phyloP scores from a whole-genome alignment of 2,888 invertebrate species.

The Scaptomyza parva region DNA sequence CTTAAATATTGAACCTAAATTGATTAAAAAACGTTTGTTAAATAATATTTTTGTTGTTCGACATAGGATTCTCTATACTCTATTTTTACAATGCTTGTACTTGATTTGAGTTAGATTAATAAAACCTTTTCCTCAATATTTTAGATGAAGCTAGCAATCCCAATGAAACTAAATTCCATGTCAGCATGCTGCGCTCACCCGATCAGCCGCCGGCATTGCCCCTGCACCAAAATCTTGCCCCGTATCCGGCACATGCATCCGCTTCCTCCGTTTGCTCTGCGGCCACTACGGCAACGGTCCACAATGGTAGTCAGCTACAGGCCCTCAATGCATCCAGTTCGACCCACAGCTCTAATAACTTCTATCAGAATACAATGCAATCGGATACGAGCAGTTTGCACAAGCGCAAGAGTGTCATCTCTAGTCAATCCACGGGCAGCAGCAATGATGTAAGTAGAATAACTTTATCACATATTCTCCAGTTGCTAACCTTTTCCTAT shows the following conservation, averaged over 20 bases:
- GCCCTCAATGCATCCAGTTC: constrained; percentile 84
- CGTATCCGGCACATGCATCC: constrained; percentile 77
- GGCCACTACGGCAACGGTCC: constrained; percentile 80
- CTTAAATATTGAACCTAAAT: too few relatives aligned
- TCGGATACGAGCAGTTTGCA: constrained; percentile 85
- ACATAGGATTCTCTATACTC: background rate
- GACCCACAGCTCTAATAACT: constrained; percentile 85
- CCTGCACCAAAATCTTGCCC: constrained; percentile 76
- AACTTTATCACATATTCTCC: background rate
- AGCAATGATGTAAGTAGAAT: constrained; percentile 84
- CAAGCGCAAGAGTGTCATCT: constrained; percentile 85
- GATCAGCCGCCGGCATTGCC: constrained; percentile 84
- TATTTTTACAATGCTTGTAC: background rate
- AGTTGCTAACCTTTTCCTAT: background rate
- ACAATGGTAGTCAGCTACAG: constrained; percentile 80
- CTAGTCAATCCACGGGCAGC: constrained; percentile 85
- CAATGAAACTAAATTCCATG: constrained; percentile 83
- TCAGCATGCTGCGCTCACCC: constrained; percentile 84
- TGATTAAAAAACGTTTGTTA: too few relatives aligned
- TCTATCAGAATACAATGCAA: constrained; percentile 85
- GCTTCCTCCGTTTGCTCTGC: constrained; percentile 82
- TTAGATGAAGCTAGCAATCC: constrained; percentile 84
- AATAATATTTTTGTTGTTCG: too few relatives aligned
- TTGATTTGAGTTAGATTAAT: background rate
- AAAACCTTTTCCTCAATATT: constrained; percentile 8